phyloP scores from a whole-genome alignment of 2,113 vertebrate genomes.

The Antennarius striatus region DNA sequence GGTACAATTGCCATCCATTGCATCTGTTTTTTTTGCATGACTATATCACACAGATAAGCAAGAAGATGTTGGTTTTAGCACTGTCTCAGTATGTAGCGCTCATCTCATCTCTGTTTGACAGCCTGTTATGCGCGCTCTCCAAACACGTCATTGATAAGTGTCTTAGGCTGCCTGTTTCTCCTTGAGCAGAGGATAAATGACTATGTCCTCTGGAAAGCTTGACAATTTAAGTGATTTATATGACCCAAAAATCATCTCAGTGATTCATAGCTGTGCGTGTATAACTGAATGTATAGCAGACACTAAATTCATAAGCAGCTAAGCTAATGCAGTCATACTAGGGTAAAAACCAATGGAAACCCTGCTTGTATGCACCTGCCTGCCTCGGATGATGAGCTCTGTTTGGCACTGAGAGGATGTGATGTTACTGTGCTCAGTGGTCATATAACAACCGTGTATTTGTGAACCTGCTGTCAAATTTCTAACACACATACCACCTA shows the following conservation, averaged over 20 bases:
- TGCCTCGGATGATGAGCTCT: too few species aligned
- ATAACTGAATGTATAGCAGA: slow-evolving; percentile 25
- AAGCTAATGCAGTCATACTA: slow-evolving; percentile 22
- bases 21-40: slow-evolving; percentile 35
- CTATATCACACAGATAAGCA: slow-evolving; percentile 54
- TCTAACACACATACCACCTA: slow-evolving; percentile 32
- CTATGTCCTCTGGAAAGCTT: slow-evolving; percentile 49
- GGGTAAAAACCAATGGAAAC: slow-evolving; percentile 5
- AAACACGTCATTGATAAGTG: slow-evolving; percentile 55
- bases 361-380: slow-evolving; percentile 7
- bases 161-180: slow-evolving; percentile 55
- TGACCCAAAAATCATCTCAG: slow-evolving; percentile 35
- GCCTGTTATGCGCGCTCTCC: slow-evolving; percentile 47
- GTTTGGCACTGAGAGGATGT: too few species aligned
- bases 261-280: slow-evolving; percentile 55
- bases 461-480: slow-evolving; percentile 52
- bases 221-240: slow-evolving; percentile 61
- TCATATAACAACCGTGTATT: slow-evolving; percentile 8
- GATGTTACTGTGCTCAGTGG: too few species aligned
- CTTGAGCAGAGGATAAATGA: slow-evolving; percentile 66
- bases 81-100: slow-evolving; percentile 13
- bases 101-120: slow-evolving; percentile 54
- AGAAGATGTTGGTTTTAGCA: slow-evolving; percentile 45
- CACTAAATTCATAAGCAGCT: slow-evolving; percentile 55
- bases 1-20: slow-evolving; percentile 48